phyloP scores from a whole-genome alignment of 2,113 vertebrate genomes.

The Ceyx cyanopectus region DNA sequence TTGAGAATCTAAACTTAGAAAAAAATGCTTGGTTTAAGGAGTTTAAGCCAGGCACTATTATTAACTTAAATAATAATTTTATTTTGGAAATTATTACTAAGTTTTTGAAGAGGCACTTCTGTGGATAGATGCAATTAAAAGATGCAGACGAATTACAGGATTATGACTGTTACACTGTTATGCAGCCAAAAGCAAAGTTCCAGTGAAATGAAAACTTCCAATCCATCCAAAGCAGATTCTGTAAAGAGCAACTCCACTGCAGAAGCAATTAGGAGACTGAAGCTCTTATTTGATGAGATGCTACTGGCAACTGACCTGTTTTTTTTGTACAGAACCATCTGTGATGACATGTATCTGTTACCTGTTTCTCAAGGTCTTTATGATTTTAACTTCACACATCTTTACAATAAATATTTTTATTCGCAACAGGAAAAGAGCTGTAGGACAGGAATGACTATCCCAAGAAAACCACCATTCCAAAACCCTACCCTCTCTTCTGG shows the following conservation, averaged over 20 bases:
- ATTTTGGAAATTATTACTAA: slow-evolving; percentile 22
- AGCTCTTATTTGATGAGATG: background rate
- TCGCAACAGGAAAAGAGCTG: background rate
- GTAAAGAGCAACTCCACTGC: background rate
- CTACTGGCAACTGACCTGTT: background rate
- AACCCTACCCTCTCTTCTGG: background rate
- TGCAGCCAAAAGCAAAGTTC: background rate
- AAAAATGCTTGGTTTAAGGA: background rate
- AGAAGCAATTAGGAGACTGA: background rate
- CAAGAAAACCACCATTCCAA: background rate
- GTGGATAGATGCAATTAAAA: background rate
- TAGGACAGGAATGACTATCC: background rate
- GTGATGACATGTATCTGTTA: background rate
- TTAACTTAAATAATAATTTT: background rate
- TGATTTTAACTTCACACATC: background rate
- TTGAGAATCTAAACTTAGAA: background rate
- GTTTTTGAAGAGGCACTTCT: slow-evolving; percentile 52
- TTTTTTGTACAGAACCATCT: background rate
- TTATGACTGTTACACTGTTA: background rate
- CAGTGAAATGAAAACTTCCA: background rate
- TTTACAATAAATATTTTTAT: background rate
- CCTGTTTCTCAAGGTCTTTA: background rate
- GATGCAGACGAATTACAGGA: background rate
- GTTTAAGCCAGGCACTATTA: background rate
- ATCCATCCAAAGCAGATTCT: background rate